Conservation (phyloP, 2,888 invertebrate genomes). For the Tineola bisselliella region DNA sequence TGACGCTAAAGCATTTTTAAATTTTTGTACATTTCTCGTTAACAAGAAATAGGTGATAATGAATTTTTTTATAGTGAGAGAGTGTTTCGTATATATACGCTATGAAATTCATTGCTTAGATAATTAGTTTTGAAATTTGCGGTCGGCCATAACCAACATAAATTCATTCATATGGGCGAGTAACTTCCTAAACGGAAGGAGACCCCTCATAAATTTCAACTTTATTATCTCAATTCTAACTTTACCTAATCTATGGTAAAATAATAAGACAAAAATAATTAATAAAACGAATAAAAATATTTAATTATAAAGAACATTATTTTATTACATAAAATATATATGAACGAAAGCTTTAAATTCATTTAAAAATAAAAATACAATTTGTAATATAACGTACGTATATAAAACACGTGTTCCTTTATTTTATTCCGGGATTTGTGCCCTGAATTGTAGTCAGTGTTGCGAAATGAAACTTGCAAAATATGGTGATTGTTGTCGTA, state of each 20-base stretch:
- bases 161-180: background rate
- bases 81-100: too few relatives aligned
- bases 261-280: background rate
- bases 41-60: too few relatives aligned
- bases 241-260: background rate
- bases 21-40: too few relatives aligned
- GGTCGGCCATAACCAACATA: background rate
- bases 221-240: conserved; percentile 1
- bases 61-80: too few relatives aligned
- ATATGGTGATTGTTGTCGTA: background rate
- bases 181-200: conserved; percentile 4
- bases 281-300: background rate
- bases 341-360: too few relatives aligned
- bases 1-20: too few relatives aligned
- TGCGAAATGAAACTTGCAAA: background rate
- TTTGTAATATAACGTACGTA: too few relatives aligned
- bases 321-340: too few relatives aligned
- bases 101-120: background rate
- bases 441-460: background rate
- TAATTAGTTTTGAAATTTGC: background rate
- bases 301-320: too few relatives aligned
- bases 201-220: conserved; percentile 1
- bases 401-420: background rate
- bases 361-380: background rate
- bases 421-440: background rate